These are phyloP conservation scores for Dichetophora obliterata DNA, from an alignment of 2,888 invertebrate genomes.

Conservation along the genomic window DNA sequence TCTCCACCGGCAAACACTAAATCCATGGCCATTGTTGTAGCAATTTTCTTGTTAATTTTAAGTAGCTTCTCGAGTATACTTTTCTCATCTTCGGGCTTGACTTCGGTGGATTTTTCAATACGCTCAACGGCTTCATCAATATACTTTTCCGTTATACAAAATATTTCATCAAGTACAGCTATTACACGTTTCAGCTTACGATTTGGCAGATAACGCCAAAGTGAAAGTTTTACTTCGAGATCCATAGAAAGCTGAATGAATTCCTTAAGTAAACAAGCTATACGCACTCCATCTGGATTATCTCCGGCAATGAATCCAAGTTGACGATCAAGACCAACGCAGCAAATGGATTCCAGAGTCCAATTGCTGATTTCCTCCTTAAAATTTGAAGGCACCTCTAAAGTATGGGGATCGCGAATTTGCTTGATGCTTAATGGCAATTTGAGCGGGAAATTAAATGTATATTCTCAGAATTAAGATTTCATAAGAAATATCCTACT, in stretches of 20 bases:
- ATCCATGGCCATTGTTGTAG: too few relatives aligned
- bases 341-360: constrained; percentile 73
- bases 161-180: constrained; percentile 54
- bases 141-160: neutral
- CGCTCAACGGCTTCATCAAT: too few relatives aligned
- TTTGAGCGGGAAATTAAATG: neutral
- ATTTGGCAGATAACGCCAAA: constrained; percentile 55
- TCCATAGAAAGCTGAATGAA: constrained; percentile 47
- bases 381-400: constrained; percentile 70
- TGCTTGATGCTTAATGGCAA: constrained; percentile 59
- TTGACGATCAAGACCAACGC: constrained; percentile 45
- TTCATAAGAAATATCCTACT: neutral
- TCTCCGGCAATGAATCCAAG: constrained; percentile 56
- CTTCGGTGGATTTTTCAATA: too few relatives aligned
- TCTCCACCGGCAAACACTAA: too few relatives aligned
- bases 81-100: too few relatives aligned
- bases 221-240: constrained; percentile 55
- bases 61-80: too few relatives aligned
- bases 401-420: constrained; percentile 57
- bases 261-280: constrained; percentile 48
- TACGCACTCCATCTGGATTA: constrained; percentile 47
- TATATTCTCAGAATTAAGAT: neutral
- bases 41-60: too few relatives aligned
- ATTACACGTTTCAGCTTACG: constrained; percentile 54
- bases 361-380: constrained; percentile 72